These are phyloP conservation scores for Mycetomoellerius zeteki DNA, from an alignment of 1,140 invertebrate species.

Conservation along the genomic window DNA sequence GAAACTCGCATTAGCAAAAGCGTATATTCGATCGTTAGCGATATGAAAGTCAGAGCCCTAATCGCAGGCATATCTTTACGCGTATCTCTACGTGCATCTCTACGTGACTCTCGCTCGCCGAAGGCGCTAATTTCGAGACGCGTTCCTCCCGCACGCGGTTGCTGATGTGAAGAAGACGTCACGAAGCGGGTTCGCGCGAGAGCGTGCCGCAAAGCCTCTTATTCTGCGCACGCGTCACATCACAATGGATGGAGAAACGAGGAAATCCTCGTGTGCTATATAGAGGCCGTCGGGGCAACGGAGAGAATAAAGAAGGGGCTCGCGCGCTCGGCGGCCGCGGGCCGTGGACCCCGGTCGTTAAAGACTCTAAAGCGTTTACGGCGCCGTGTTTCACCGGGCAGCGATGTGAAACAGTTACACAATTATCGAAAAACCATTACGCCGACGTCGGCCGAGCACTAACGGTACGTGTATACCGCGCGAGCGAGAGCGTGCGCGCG, in stretches of 20 bases:
- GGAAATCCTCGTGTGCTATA: conserved; percentile 58
- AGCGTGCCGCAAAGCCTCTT: conserved; percentile 67
- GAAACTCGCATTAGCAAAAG: conserved; percentile 30
- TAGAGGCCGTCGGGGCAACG: neutral
- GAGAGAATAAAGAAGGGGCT: conserved; percentile 27
- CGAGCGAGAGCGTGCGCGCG: neutral
- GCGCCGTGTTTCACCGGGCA: conserved; percentile 71
- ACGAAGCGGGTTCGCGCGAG: conserved; percentile 28
- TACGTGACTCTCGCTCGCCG: conserved; percentile 11
- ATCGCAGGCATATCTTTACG: conserved; percentile 1
- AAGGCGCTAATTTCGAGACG: conserved; percentile 42
- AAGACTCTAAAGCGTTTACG: conserved; percentile 73
- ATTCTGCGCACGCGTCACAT: conserved; percentile 66
- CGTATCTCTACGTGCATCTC: neutral
- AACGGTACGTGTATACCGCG: conserved; percentile 41
- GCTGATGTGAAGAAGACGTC: conserved; percentile 49
- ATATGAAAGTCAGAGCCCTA: conserved; percentile 2
- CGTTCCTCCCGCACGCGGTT: neutral
- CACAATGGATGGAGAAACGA: conserved; percentile 67
- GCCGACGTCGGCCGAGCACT: conserved; percentile 65
- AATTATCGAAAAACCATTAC: conserved; percentile 79
- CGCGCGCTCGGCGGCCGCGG: conserved; percentile 25
- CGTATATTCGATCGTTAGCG: conserved; percentile 32
- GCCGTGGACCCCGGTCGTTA: conserved; percentile 62
- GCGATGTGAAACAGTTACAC: conserved; percentile 77